phyloP scores from a whole-genome alignment of 2,797 vertebrate genomes.

The Halcyon chelicuti region DNA sequence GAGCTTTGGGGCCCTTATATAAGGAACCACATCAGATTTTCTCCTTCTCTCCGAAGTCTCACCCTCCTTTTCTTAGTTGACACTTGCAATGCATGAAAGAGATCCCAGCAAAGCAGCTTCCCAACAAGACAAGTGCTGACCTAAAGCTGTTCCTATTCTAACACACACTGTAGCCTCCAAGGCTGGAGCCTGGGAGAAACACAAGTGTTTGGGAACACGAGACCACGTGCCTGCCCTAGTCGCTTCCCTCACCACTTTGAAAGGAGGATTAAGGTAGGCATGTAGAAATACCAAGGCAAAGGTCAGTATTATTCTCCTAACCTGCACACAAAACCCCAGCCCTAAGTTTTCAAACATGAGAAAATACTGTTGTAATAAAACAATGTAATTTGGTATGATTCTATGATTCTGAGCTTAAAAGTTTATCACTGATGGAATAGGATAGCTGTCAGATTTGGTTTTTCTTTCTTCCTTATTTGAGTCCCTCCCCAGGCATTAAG shows the following conservation, averaged over 20 bases:
- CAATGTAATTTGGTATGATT: background rate
- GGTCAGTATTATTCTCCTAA: background rate
- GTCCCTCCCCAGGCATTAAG: background rate
- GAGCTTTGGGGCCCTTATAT: background rate
- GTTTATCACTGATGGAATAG: background rate
- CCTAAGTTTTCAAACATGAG: background rate
- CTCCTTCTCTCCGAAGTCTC: background rate
- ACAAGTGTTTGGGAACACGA: background rate
- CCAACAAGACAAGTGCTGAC: background rate
- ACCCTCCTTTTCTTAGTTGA: background rate
- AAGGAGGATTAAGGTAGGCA: background rate
- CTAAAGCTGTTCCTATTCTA: background rate
- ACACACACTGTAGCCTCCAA: background rate
- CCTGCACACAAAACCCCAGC: background rate
- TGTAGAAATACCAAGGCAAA: background rate
- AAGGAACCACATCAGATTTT: background rate
- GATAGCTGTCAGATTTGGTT: background rate
- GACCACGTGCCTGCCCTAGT: background rate
- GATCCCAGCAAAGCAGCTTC: background rate
- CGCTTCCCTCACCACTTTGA: background rate
- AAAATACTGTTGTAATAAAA: background rate
- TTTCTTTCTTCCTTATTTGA: background rate
- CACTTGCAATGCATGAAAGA: background rate
- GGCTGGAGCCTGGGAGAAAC: background rate
- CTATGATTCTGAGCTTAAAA: background rate